Conservation (phyloP, 2,888 invertebrate genomes). For the Nomada goodeniana region DNA sequence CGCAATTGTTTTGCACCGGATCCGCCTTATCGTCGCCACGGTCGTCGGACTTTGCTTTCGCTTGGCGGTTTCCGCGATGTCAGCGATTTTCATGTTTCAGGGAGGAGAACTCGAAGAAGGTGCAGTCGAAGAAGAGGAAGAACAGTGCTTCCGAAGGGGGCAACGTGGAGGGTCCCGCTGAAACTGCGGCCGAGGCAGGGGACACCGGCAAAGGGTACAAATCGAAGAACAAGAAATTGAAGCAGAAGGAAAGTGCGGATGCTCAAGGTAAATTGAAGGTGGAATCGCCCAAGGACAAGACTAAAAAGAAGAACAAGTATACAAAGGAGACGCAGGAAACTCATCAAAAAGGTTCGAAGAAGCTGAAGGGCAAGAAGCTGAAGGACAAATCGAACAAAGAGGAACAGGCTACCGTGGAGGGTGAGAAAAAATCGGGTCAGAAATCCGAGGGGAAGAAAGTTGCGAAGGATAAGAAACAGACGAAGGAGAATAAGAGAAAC, state of each 20-base stretch:
- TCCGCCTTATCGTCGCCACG: constrained; percentile 26
- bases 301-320: constrained; percentile 44
- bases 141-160: constrained; percentile 27
- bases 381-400: constrained; percentile 22
- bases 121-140: constrained; percentile 48
- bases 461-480: background rate
- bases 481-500: constrained; percentile 42
- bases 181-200: background rate
- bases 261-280: background rate
- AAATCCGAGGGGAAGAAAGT: constrained; percentile 7
- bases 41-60: constrained; percentile 18
- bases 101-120: constrained; percentile 31
- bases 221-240: constrained; percentile 53
- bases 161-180: background rate
- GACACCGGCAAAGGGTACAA: constrained; percentile 44
- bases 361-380: constrained; percentile 50
- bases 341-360: constrained; percentile 43
- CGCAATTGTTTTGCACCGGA: constrained; percentile 31
- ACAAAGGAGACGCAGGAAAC: constrained; percentile 26
- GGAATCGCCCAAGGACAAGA: constrained; percentile 38
- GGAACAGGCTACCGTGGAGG: constrained; percentile 3
- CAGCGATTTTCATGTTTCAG: constrained; percentile 21
- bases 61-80: background rate
- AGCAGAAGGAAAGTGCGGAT: constrained; percentile 42
- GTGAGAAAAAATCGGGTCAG: constrained; percentile 40